These are phyloP conservation scores for Volucella bombylans DNA, from an alignment of 2,888 invertebrate genomes.

Conservation along the genomic window DNA sequence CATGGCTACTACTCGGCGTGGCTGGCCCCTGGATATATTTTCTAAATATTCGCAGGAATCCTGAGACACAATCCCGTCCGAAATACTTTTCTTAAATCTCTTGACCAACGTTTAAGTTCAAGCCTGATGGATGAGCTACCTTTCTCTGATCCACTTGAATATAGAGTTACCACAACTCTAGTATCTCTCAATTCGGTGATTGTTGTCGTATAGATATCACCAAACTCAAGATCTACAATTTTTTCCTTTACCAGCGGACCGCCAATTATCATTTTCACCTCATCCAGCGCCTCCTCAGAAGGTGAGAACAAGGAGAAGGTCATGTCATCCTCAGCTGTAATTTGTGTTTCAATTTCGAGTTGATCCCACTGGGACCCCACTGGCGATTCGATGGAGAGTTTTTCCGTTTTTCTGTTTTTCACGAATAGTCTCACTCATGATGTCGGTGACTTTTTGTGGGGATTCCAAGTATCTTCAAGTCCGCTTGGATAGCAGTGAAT, in stretches of 20 bases:
- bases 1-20: too few relatives aligned
- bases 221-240: slow-evolving; percentile 93
- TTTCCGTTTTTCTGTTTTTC: too few relatives aligned
- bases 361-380: slow-evolving; percentile 92
- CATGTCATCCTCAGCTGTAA: slow-evolving; percentile 89
- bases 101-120: slow-evolving; percentile 93
- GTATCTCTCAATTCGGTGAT: slow-evolving; percentile 94
- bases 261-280: slow-evolving; percentile 92
- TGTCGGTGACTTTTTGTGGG: slow-evolving; percentile 88
- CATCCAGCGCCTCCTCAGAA: slow-evolving; percentile 92
- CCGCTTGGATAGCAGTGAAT: slow-evolving; percentile 95
- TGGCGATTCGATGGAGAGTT: slow-evolving; percentile 90
- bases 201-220: slow-evolving; percentile 94
- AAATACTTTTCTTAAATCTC: slow-evolving; percentile 98
- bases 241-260: slow-evolving; percentile 86
- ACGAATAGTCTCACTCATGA: slow-evolving; percentile 81
- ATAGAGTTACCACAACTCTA: slow-evolving; percentile 95
- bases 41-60: slow-evolving; percentile 93
- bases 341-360: slow-evolving; percentile 95
- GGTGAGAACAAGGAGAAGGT: slow-evolving; percentile 94
- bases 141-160: slow-evolving; percentile 93
- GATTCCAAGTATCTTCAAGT: slow-evolving; percentile 94
- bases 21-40: slow-evolving; percentile 90
- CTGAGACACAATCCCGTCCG: slow-evolving; percentile 97
- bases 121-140: slow-evolving; percentile 93